phyloP scores from a whole-genome alignment of 2,888 invertebrate species.

The Drosophila pseudotalamancana region DNA sequence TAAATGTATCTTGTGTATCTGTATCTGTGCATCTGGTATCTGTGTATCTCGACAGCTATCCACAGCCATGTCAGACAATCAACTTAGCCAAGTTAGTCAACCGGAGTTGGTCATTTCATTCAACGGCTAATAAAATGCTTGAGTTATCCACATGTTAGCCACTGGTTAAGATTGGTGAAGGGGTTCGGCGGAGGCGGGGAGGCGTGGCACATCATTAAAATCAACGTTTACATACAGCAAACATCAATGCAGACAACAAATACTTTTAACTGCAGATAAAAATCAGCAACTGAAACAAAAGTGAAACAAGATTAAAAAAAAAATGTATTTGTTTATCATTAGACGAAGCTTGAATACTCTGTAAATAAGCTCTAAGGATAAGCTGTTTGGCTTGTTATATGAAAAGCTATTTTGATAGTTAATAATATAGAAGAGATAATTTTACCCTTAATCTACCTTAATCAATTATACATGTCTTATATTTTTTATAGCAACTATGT shows the following conservation, averaged over 20 bases:
- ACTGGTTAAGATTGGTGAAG: conserved; percentile 10
- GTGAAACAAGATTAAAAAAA: conserved; percentile 42
- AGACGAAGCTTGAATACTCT: conserved; percentile 9
- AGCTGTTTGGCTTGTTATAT: too few species aligned
- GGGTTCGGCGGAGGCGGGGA: conserved; percentile 5
- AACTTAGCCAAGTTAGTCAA: conserved; percentile 77
- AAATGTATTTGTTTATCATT: neutral
- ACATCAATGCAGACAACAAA: conserved; percentile 76
- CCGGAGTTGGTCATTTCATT: conserved; percentile 76
- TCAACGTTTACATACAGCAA: conserved; percentile 74
- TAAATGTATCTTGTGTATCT: conserved; percentile 25
- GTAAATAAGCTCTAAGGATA: too few species aligned
- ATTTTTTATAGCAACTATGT: neutral
- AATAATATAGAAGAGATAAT: neutral
- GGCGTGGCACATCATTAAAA: conserved; percentile 73
- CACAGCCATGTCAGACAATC: conserved; percentile 77
- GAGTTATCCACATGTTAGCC: conserved; percentile 66
- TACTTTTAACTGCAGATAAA: conserved; percentile 73
- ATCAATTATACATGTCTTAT: too few species aligned
- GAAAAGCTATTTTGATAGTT: too few species aligned
- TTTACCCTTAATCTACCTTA: too few species aligned
- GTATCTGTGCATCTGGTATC: neutral
- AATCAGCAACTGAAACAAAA: conserved; percentile 74
- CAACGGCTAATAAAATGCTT: conserved; percentile 79
- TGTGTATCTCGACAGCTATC: conserved; percentile 58